Evolutionary conservation across 1,140 invertebrate genomes (phyloP), one percentile per base, ranked within the genome.

Genomic region (Drosophila willistoni): DNA sequence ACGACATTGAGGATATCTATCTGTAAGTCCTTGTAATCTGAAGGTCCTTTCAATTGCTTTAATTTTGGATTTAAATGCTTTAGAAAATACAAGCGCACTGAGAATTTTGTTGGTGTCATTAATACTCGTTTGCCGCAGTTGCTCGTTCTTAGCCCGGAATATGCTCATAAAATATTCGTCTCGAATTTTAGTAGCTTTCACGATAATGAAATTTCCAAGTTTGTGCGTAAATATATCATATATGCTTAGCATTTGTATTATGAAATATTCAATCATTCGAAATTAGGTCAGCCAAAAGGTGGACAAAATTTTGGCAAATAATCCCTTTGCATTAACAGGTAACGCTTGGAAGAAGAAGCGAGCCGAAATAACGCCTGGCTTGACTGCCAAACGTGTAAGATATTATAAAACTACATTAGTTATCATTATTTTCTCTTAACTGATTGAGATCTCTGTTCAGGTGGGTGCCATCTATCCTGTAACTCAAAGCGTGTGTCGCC

Each of bases 291-390:
- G 92, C 63, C 68, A 80, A 25, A 71, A 92, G 36, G 56, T 71
- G 3, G 93, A 94, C 77, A 82, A 87, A 14, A 85, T 93, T 14
- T 67, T 93, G 47, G 82, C 74, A 2, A 77, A 79, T 33, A 93
- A 93, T 77, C 81, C 93, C 0, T 93, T 93, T 66, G 34, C 91
- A 4, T 63, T 91, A 4, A 77, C 59, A 4, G 93, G 92, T 13
- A 87, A 93, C 5, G 77, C 71, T 7, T 95, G 94, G 94, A 94
- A 94, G 77, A 84, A 93, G n/a, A 92, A 93, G 17, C 82, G 94
- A 22, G 84, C 84, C 6, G 92, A 94, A 51, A 91, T 94, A 22
- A 94, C 93, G 25, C 93, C 94, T 7, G 93, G 93, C 5, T 92
- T 95, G 34, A 93, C 93, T 0, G 84, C 91, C 0, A 91, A 92